A percentile compares a stretch with the other conserved stretches of the same genome.
Conservation (phyloP, 2,888 invertebrate genomes). For the Yponomeuta evonymella region DNA sequence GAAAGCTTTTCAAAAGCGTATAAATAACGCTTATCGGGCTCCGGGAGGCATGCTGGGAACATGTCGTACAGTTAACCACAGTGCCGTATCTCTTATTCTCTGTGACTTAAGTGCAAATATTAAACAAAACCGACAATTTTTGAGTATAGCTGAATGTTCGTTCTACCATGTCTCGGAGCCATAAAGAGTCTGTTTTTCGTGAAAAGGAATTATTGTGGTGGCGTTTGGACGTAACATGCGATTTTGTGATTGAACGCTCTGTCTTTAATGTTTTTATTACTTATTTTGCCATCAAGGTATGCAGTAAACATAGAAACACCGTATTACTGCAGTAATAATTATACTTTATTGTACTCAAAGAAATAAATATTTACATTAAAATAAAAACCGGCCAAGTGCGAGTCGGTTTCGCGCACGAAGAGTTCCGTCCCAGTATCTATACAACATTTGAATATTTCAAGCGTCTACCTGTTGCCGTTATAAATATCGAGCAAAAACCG, state of each 20-base stretch:
- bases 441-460: too few relatives aligned
- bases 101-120: background rate
- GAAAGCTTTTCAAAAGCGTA: conserved; percentile 44
- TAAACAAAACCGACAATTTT: background rate
- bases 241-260: conserved; percentile 4
- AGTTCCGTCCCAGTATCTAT: too few relatives aligned
- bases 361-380: too few relatives aligned
- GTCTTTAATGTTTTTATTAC: background rate
- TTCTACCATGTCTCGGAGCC: conserved; percentile 27
- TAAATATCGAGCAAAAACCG: too few relatives aligned
- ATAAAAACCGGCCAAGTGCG: too few relatives aligned
- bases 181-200: conserved; percentile 26
- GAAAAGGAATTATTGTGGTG: conserved; percentile 18
- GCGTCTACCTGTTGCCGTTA: too few relatives aligned
- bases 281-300: background rate
- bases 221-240: conserved; percentile 5
- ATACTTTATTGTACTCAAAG: too few relatives aligned
- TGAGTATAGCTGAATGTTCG: background rate
- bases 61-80: conserved; percentile 1
- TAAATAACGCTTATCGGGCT: conserved; percentile 45
- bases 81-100: too few relatives aligned
- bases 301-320: too few relatives aligned
- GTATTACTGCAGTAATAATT: too few relatives aligned
- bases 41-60: conserved; percentile 29
- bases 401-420: too few relatives aligned